Evolutionary conservation across 2,888 invertebrate genomes (phyloP), one percentile per base, ranked within the genome.

Genomic region (Dastarcus helophoroides): DNA sequence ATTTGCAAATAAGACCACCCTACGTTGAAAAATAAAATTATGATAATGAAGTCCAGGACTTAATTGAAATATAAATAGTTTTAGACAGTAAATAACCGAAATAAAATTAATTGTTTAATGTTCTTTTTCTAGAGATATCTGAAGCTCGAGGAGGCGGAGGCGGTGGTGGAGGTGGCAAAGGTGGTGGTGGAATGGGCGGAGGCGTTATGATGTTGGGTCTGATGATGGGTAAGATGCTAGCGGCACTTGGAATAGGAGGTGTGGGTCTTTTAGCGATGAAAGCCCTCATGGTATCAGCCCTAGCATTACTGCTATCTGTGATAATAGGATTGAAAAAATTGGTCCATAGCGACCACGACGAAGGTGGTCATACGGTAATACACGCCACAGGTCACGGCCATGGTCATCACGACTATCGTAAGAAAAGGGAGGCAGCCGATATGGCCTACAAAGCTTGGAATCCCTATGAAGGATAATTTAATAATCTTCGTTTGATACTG

Each of bases 261-360:
- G 62, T 84, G 2, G 83, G 77, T 41, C 70, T 81, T 0, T 56
- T 85, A 1, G 80, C 84, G 12, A 77, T 83, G 78, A 85, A 85
- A 45, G 63, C 62, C 8, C 48, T 63, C 3, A 61, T 62, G 55
- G 61, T 63, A 14, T 78, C 83, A 25, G 76, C 79, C 1, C 54
- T 83, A 32, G 84, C 84, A 0, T 58, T 84, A 7, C 71, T 83
- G 72, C 62, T 84, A 32, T 78, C 84, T 22, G 67, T 75, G n/a
- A 68, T 84, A 22, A 69, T 83, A 1, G 83, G 80, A 2, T 63
- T 80, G 22, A 84, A 84, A 62, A 78, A 80, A 38, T 58, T 81
- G 31, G 60, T 77, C 0, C 69, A 74, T 2, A 61, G 65, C 36
- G 64, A 55, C 14, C 60, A 47, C 37, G 60, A 57, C 44, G 63